A percentile compares a stretch with the other conserved stretches of the same genome.
Conservation (phyloP, 92 coral and sea anemone species). For the Diadumene lineata region DNA sequence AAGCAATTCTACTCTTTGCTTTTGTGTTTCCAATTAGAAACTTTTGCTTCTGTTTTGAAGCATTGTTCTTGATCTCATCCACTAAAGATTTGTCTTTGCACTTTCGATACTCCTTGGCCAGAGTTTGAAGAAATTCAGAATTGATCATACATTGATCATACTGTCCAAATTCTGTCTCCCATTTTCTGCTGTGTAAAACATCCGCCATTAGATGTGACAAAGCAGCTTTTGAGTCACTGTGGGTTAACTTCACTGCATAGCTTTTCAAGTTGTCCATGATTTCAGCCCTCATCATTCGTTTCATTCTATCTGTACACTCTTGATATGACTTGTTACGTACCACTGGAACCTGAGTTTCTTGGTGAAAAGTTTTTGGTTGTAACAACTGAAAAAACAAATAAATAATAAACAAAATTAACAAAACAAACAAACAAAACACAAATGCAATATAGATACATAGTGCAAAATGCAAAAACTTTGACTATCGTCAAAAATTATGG, state of each 20-base stretch:
- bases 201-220: constrained; percentile 28
- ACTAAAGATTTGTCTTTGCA: constrained; percentile 32
- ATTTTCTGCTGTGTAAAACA: constrained; percentile 19
- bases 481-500: no score
- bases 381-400: no score
- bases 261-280: constrained; percentile 19
- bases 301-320: constrained; percentile 28
- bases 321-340: constrained; percentile 22
- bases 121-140: constrained; percentile 5
- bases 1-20: constrained; percentile 23
- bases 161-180: constrained; percentile 30
- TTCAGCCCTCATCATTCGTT: constrained; percentile 31
- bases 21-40: constrained; percentile 37
- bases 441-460: no score
- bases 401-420: no score
- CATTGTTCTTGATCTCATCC: constrained; percentile 26
- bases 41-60: constrained; percentile 29
- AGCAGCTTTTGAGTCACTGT: constrained; percentile 20
- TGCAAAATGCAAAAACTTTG: no score
- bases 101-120: constrained; percentile 38
- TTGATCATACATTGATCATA: constrained; percentile 3
- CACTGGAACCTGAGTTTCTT: no score
- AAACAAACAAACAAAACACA: no score
- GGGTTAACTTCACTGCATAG: constrained; percentile 35
- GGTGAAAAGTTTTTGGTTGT: no score